A percentile compares a stretch with the other conserved stretches of the same genome.
These are phyloP conservation scores for Holacanthella duospinosa DNA, from an alignment of 2,888 invertebrate species.

Conservation along the genomic window DNA sequence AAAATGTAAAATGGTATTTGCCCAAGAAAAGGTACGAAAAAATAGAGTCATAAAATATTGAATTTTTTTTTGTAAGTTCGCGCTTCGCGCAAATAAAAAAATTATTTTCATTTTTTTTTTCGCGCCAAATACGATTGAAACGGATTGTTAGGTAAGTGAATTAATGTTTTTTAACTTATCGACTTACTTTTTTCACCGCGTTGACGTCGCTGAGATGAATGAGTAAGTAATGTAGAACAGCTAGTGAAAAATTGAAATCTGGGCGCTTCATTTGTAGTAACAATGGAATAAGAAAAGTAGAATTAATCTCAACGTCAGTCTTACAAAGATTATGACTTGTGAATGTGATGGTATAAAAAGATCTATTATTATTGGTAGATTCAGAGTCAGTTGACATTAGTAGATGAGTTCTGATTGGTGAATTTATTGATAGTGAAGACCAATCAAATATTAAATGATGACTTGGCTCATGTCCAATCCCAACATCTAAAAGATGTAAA, in stretches of 20 bases:
- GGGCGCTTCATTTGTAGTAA: constrained; percentile 11
- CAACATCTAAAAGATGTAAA: constrained; percentile 73
- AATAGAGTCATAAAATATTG: too few relatives aligned
- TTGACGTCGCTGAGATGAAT: constrained; percentile 66
- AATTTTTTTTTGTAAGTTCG: too few relatives aligned
- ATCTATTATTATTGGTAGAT: background rate
- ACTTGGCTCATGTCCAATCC: constrained; percentile 69
- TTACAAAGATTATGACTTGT: background rate
- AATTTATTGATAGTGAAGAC: background rate
- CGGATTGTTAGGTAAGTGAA: too few relatives aligned
- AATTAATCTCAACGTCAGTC: constrained; percentile 17
- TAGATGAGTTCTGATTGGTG: background rate
- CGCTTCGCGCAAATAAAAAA: too few relatives aligned
- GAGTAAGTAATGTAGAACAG: constrained; percentile 71
- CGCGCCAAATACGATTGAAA: too few relatives aligned
- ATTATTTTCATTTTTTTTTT: too few relatives aligned
- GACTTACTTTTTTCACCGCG: constrained; percentile 56
- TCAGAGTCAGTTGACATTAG: background rate
- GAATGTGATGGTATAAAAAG: background rate
- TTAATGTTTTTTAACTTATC: background rate
- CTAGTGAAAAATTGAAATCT: constrained; percentile 43
- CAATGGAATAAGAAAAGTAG: constrained; percentile 23
- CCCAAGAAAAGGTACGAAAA: too few relatives aligned
- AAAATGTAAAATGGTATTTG: background rate
- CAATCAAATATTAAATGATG: constrained; percentile 27